Base-by-base conservation (phyloP, 2,113 vertebrate genomes). In the Vanacampus margaritifer region DNA sequence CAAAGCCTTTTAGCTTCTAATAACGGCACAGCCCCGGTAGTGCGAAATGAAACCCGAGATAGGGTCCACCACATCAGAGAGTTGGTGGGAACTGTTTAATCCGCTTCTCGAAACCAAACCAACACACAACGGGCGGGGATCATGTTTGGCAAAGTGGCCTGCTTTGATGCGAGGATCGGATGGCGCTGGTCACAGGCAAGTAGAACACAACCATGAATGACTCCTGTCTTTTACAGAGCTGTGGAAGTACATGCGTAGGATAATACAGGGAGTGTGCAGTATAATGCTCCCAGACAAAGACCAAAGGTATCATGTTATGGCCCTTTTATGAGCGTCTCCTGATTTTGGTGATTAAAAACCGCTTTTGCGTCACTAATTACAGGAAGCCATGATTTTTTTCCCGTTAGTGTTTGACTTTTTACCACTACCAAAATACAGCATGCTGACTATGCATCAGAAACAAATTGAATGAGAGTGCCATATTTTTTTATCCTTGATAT, bases 1-100 rank as follows among this genome's bases (percentile, higher is more conserved):
- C 90, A 92, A 92, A 89, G 86, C 79, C 67, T 76, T 87, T 87
- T 84, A 86, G 88, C 85, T 79, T 67, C 83, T 86, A 87, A 89
- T 90, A 85, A 89, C 85, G 74, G 80, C 77, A 73, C 81, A 69
- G 75, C 74, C 71, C 79, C 23, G 80, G 68, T 68, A 70, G 84
- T 81, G 84, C 84, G 79, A 80, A 74, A 78, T 78, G 85, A 86
- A 92, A 89, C 85, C 86, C 61, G 82, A 90, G 89, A 89, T 84
- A 87, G 80, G 79, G 80, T 82, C 80, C 85, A 86, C 85, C 84
- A 86, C 86, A 86, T 89, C 86, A 85, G 79, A 87, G 79, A 73
- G 76, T 77, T 74, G 80, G 78, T 87, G 89, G 89, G 87, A 90
- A 91, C 84, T 78, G 72, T 90, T 85, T 89, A 87, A 90, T 90